Base-by-base conservation (phyloP, 2,888 invertebrate genomes). In the Petrolisthes manimaculis region DNA sequence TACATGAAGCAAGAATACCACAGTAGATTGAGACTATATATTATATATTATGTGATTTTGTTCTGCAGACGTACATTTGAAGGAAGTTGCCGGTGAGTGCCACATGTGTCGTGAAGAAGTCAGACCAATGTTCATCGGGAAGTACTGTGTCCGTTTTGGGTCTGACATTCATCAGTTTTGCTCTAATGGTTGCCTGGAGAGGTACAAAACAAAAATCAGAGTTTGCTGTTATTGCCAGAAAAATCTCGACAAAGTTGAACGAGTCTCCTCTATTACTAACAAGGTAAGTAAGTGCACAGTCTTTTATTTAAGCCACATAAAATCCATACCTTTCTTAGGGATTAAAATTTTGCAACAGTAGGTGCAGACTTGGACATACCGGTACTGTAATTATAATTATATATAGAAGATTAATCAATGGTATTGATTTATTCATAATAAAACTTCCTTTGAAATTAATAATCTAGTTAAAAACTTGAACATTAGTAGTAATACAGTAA, bases 121-220 rank as follows among this genome's bases (percentile, higher is more conserved):
- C 0, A 95, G 95, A 83, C 95, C 96, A 80, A 95, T 95, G 3
- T 96, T 96, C 91, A 94, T 98, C 92, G 98, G 98, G 21, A 98
- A 98, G 93, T 98, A 97, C 92, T 97, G 97, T 92, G 97, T 98
- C 0, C 94, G 98, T 83, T 97, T 98, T 93, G 98, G 98, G 0
- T 96, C 96, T 91, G 97, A 97, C 92, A 96, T 98, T 82, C 95
- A 97, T 18, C 98, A 98, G 93, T 98, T 98, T 93, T 99, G 98
- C 93, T 96, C 96, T 91, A 96, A 96, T 3, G 94, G 94, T 0
- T 98, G 98, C 92, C 94, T 98, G 86, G 97, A 97, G 92, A 96
- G 96, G 92, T 98, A 96, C 92, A 98, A 98, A 92, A 96, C 96
- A 92, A 96, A 96, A 0, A 94, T 98, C 53, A 97, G 97, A 93